A percentile compares a stretch with the other conserved stretches of the same genome.
These are phyloP conservation scores for Rutpela maculata DNA, from an alignment of 2,888 invertebrate genomes.

Conservation along the genomic window DNA sequence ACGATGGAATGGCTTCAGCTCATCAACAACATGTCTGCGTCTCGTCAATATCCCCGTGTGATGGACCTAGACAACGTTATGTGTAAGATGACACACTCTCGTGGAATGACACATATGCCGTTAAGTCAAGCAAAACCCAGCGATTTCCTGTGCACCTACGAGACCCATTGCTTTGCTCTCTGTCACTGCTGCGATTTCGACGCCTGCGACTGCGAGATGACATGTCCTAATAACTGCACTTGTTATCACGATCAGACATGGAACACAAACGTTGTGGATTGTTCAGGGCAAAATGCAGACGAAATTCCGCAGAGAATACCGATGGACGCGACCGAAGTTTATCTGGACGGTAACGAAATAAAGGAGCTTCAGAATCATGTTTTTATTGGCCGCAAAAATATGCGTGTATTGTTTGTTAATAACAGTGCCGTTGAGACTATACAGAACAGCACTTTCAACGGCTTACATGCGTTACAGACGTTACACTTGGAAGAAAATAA, in stretches of 20 bases:
- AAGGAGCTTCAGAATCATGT: slow-evolving; percentile 89
- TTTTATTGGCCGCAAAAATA: slow-evolving; percentile 92
- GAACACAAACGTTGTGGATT: slow-evolving; percentile 94
- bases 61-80: slow-evolving; percentile 92
- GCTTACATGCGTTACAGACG: slow-evolving; percentile 85
- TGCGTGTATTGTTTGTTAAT: slow-evolving; percentile 90
- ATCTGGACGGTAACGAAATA: slow-evolving; percentile 93
- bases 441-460: slow-evolving; percentile 93
- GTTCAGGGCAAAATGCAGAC: slow-evolving; percentile 85
- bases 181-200: slow-evolving; percentile 98
- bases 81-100: slow-evolving; percentile 90
- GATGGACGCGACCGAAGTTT: slow-evolving; percentile 95
- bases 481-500: slow-evolving; percentile 92
- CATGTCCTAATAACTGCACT: slow-evolving; percentile 94
- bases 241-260: slow-evolving; percentile 96
- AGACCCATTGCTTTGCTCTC: slow-evolving; percentile 93
- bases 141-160: slow-evolving; percentile 94
- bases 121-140: slow-evolving; percentile 85
- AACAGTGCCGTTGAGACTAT: slow-evolving; percentile 89
- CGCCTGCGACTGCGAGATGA: slow-evolving; percentile 97
- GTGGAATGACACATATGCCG: slow-evolving; percentile 87
- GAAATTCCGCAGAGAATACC: slow-evolving; percentile 91
- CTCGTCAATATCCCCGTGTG: slow-evolving; percentile 89
- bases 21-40: slow-evolving; percentile 89
- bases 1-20: slow-evolving; percentile 96